phyloP scores from a whole-genome alignment of 2,888 invertebrate genomes.

The Cryptus armator region DNA sequence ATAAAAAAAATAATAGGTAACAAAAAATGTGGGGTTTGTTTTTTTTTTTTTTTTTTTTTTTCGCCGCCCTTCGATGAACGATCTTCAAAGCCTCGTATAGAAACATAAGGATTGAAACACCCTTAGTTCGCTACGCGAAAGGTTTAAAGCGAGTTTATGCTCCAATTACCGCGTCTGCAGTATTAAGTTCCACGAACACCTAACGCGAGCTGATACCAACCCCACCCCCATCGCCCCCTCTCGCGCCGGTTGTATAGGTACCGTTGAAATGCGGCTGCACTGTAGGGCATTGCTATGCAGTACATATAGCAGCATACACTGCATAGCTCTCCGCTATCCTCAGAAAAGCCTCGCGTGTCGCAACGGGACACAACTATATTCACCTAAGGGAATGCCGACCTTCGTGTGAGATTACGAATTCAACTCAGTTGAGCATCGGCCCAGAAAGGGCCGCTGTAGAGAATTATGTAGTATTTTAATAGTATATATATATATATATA shows the following conservation, averaged over 20 bases:
- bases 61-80: too few species aligned
- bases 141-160: constrained; percentile 81
- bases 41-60: too few species aligned
- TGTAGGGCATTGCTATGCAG: constrained; percentile 53
- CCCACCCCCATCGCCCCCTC: background rate
- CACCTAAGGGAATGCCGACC: constrained; percentile 41
- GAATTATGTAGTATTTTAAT: constrained; percentile 9
- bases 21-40: too few species aligned
- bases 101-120: constrained; percentile 35
- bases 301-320: constrained; percentile 4
- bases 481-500: too few species aligned
- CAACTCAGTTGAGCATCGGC: constrained; percentile 65
- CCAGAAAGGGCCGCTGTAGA: constrained; percentile 22
- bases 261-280: constrained; percentile 51
- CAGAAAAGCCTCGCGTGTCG: constrained; percentile 1
- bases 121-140: constrained; percentile 67
- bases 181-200: constrained; percentile 73
- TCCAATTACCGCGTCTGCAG: constrained; percentile 82
- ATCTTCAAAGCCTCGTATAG: too few species aligned
- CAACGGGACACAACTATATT: constrained; percentile 44
- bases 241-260: background rate
- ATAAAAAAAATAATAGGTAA: too few species aligned
- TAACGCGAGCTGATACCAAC: constrained; percentile 26
- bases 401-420: constrained; percentile 66
- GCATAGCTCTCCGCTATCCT: constrained; percentile 24